Percentiles rank a stretch among this genome's conserved stretches.
Evolutionary conservation across 2,888 invertebrate genomes (phyloP).

Genomic region (Morinoia aosen): DNA sequence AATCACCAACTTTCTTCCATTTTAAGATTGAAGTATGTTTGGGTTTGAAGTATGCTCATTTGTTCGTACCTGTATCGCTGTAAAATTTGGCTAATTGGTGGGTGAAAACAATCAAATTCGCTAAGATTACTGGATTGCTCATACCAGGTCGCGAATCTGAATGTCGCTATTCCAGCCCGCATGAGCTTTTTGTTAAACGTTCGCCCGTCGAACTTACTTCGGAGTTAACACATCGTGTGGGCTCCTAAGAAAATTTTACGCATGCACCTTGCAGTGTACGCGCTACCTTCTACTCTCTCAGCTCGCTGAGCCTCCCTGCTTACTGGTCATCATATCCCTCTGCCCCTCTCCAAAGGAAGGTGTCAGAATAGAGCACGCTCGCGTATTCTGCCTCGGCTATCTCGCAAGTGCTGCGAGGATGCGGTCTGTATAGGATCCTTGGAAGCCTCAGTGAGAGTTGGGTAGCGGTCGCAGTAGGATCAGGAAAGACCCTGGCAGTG

Average conservation of each 20-base stretch:
- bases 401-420: slow-evolving; percentile 48
- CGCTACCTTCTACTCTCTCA: slow-evolving; percentile 36
- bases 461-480: slow-evolving; percentile 53
- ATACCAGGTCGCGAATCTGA: neutral
- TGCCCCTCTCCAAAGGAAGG: slow-evolving; percentile 49
- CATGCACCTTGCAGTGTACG: slow-evolving; percentile 32
- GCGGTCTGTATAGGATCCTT: slow-evolving; percentile 50
- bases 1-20: neutral
- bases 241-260: slow-evolving; percentile 13
- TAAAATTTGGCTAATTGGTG: neutral
- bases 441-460: slow-evolving; percentile 54
- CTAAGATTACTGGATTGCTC: neutral
- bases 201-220: neutral
- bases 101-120: neutral
- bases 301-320: slow-evolving; percentile 2
- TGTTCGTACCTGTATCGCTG: neutral
- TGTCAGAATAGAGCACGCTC: slow-evolving; percentile 42
- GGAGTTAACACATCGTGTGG: slow-evolving; percentile 16
- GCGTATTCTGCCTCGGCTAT: slow-evolving; percentile 38
- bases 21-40: neutral
- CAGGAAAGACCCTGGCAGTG: slow-evolving; percentile 37
- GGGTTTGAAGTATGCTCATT: neutral
- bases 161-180: neutral
- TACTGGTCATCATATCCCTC: slow-evolving; percentile 9
- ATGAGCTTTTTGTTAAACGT: slow-evolving; percentile 5